phyloP scores from a whole-genome alignment of 2,797 vertebrate genomes.

The Potorous gilbertii region DNA sequence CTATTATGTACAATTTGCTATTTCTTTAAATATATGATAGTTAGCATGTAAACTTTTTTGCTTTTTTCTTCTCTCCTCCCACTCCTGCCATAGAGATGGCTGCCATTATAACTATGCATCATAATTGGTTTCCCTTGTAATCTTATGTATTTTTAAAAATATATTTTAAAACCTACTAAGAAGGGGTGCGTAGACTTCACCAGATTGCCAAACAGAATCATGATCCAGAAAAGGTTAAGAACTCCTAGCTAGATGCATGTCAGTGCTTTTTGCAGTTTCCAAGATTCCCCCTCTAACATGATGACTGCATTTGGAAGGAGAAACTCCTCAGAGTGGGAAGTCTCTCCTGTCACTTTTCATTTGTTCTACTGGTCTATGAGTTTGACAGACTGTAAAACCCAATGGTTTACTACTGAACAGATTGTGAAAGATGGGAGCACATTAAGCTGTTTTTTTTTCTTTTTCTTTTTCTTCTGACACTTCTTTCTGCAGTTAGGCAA shows the following conservation, averaged over 20 bases:
- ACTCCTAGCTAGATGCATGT: background rate
- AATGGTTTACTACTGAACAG: constrained; percentile 61
- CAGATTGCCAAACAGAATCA: background rate
- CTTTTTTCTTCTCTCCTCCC: background rate
- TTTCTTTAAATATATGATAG: background rate
- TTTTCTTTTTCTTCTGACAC: constrained; percentile 34
- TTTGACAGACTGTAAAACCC: constrained; percentile 68
- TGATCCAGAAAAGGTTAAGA: background rate
- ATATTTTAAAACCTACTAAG: background rate
- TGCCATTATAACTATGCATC: background rate
- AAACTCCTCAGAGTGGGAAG: constrained; percentile 55
- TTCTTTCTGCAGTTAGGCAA: constrained; percentile 58
- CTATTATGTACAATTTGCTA: background rate
- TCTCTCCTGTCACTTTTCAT: constrained; percentile 67
- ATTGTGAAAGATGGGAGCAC: constrained; percentile 64
- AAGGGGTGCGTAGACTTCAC: background rate
- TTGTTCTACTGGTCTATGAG: constrained; percentile 67
- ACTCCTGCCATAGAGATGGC: background rate
- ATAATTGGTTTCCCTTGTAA: background rate
- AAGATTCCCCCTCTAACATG: constrained; percentile 41
- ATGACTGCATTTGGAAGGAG: constrained; percentile 59
- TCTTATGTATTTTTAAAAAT: background rate
- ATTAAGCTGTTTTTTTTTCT: constrained; percentile 44
- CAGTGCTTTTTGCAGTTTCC: constrained; percentile 44
- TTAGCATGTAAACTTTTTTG: background rate